Percentiles rank a stretch among this genome's conserved stretches.
Evolutionary conservation across 2,888 invertebrate genomes (phyloP).

Genomic region (Tuberolachnus salignus): DNA sequence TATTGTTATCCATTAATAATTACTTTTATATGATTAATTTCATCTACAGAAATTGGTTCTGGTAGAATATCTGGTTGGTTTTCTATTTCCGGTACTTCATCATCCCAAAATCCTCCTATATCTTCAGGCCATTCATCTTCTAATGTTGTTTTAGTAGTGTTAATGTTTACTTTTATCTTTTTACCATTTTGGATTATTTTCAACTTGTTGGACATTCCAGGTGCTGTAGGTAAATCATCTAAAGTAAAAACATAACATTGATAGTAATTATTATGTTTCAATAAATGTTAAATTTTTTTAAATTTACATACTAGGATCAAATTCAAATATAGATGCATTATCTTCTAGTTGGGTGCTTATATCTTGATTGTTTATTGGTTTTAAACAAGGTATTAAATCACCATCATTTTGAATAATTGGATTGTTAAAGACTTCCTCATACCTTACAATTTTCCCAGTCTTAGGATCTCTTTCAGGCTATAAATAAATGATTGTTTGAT

Average conservation of each 20-base stretch:
- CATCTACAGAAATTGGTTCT: constrained; percentile 34
- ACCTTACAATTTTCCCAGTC: constrained; percentile 38
- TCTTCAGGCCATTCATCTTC: constrained; percentile 46
- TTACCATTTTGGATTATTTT: constrained; percentile 28
- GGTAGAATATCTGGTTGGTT: neutral
- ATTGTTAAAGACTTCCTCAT: constrained; percentile 44
- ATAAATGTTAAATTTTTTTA: neutral
- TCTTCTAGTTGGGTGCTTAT: neutral
- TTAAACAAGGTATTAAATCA: constrained; percentile 44
- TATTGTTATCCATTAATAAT: neutral
- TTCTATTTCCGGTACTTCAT: constrained; percentile 32
- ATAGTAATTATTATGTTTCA: neutral
- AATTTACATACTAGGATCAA: constrained; percentile 38
- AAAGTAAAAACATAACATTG: neutral
- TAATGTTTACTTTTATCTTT: neutral
- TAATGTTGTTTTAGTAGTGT: neutral
- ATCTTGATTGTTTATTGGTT: constrained; percentile 30
- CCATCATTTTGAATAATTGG: constrained; percentile 24
- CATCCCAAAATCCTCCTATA: constrained; percentile 41
- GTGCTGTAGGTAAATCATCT: constrained; percentile 44
- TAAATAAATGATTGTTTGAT: constrained; percentile 1
- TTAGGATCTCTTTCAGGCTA: constrained; percentile 46
- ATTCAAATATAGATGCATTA: constrained; percentile 25
- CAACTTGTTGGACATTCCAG: constrained; percentile 44
- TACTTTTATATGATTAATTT: constrained; percentile 49